Evolutionary conservation across 2,113 vertebrate species (phyloP), one percentile per base, ranked within the genome.

Genomic region (Vidua macroura): DNA sequence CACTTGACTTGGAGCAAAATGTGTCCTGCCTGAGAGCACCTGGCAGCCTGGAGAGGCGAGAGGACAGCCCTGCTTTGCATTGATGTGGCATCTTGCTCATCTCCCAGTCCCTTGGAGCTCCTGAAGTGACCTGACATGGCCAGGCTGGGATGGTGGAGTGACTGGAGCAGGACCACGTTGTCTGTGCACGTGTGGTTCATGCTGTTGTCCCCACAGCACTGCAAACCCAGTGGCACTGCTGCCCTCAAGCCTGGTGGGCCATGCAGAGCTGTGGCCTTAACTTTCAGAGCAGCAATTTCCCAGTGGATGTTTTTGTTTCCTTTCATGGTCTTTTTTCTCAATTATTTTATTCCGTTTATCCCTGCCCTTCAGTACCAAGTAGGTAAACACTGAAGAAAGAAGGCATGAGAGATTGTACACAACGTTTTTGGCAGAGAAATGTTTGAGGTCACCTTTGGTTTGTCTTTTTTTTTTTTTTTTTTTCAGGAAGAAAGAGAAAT

Each of bases 91-190:
- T 37, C 46, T 66, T 52, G 51, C n/a, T 60, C 31, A 3, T 44
- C 14, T 15, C 46, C 16, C 6, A 10, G 46, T 52, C 72, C 9
- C 17, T n/a, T 13, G 63, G 67, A 69, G 72, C 41, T 79, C 0
- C 83, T 22, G 59, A 46, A 23, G 88, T 33, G 53, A 5, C 0
- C 0, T 6, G 27, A 24, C 39, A 23, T 16, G 18, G 56, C 59
- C 62, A 33, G 53, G 44, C 27, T 11, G 7, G 60, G 37, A 3
- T 22, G 37, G 11, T 28, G 17, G 69, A 51, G 33, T 24, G 37
- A 1, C 46, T 33, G 27, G 4, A 11, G 48, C 6, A 7, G 87
- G 48, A 21, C 27, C 3, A 1, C 0, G 0, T 3, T 44, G 39
- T 2, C 7, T 21, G 52, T 59, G 69, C 31, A 0, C 0, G 1